phyloP scores from a whole-genome alignment of 1,140 invertebrate genomes.

The Melitaea cinxia region DNA sequence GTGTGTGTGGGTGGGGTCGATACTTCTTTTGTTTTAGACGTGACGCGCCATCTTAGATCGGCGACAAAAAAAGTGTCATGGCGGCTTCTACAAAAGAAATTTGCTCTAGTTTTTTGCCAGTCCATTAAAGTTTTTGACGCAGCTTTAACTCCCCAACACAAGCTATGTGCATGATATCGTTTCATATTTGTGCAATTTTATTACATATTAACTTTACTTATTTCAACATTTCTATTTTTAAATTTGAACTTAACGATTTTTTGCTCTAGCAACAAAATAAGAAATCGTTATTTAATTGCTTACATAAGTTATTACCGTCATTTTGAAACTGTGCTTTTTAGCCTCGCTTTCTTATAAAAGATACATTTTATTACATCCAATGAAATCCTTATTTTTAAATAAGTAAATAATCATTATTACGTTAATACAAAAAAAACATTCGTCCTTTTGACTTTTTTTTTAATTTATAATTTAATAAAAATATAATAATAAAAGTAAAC shows the following conservation, averaged over 20 bases:
- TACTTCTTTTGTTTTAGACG: slow-evolving; percentile 77
- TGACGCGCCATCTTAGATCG: slow-evolving; percentile 75
- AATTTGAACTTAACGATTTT: slow-evolving; percentile 12
- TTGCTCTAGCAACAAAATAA: no score
- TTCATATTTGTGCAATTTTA: neutral
- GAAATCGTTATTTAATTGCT: no score
- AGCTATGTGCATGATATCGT: slow-evolving; percentile 9
- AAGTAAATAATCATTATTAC: no score
- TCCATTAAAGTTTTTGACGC: slow-evolving; percentile 27
- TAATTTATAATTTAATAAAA: no score
- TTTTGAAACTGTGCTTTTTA: no score
- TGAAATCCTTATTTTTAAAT: no score
- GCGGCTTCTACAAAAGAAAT: slow-evolving; percentile 60
- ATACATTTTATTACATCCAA: no score
- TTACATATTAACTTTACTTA: neutral
- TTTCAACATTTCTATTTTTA: neutral
- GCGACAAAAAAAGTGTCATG: slow-evolving; percentile 78
- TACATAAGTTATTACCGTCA: no score
- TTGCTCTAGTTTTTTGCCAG: slow-evolving; percentile 58
- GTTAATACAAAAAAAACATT: no score
- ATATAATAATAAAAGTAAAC: no score
- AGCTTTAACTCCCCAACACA: slow-evolving; percentile 8
- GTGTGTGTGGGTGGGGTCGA: slow-evolving; percentile 63
- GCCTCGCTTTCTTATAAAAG: no score
- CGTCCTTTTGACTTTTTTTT: no score